Evolutionary conservation across 1,140 invertebrate species (phyloP), one percentile per base, ranked within the genome.

Genomic region (Tribolium madens): DNA sequence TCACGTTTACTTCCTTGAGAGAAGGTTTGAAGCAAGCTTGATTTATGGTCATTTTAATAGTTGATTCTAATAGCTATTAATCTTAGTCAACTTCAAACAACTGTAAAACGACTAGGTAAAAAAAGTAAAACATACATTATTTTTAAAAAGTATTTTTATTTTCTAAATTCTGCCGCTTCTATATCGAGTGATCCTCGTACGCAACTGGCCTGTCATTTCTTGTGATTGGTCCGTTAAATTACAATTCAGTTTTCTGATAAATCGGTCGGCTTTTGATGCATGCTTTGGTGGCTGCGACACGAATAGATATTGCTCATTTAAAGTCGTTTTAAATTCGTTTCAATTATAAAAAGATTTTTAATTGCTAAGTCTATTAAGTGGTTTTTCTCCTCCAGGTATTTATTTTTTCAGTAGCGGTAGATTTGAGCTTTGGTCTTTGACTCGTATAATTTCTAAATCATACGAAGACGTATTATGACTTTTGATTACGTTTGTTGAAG

Each of bases 311-410:
- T 77, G 78, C 81, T 80, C 80, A 81, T 82, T 82, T 79, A 68
- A 48, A 21, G 13, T 53, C 69, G 21, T 48, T 81, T 81, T 76
- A 76, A 80, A 81, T 81, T 80, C 80, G 77, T 80, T 73, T 77
- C 74, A 80, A 79, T 82, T 82, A 82, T 80, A 81, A 82, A 82
- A 82, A 81, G 69, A 80, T 80, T 81, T 82, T 82, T 81, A 82
- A 82, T 81, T 82, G 81, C 77, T 77, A 75, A 13, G 72, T 77
- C 77, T 80, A 79, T 81, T 76, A 73, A 50, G 26, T 64, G 48
- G 36, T 80, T 81, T 80, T 79, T 80, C 75, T 76, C 75, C 76
- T 53, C 48, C 70, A 70, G 79, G 57, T 14, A 42, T 42, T 42
- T 33, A 33, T 64, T 33, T 13, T 33, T 64, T 33, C 21, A 31